Evolutionary conservation across 2,888 invertebrate genomes (phyloP), one percentile per base, ranked within the genome.

Genomic region (Pyrrhosoma nymphula): DNA sequence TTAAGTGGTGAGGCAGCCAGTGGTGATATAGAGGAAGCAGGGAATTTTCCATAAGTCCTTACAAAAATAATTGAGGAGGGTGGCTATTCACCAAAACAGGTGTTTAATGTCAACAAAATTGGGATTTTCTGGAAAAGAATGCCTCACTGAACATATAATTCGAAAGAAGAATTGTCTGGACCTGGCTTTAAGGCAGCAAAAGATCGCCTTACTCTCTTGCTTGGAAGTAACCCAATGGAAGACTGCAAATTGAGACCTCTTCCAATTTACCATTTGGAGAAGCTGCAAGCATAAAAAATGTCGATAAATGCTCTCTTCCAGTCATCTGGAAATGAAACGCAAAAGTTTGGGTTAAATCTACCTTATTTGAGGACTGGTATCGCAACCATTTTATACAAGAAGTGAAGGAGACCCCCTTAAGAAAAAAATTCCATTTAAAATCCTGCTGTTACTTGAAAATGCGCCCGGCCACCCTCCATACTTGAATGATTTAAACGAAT

Each of bases 361-460:
- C 55, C 90, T 56, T 90, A 90, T 90, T 56, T 30, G 90, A 90
- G n/a, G 56, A 55, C 55, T 90, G 56, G 90, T 90, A 56, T 20
- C 56, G 90, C n/a, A 26, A 90, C 30, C 56, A 90, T 30, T 56
- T 90, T 10, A 89, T 89, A 35, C 89, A 18, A 10, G 47, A 90
- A n/a, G 89, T 82, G 16, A 82, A 90, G n/a, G 90, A 30, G 30
- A 90, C 56, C 56, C n/a, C 30, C 89, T 30, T 95, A 96, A 96
- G 88, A 96, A 96, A 88, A 96, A 95, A 88, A 95, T 96, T 90
- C 96, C 96, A 56, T 96, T 96, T 95, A 96, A 96, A 95, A 96
- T 96, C 95, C 96, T 96, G 96, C 96, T 96, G 56, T 95, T 96
- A 95, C 95, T 96, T 55, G 96, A 96, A 91, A 96, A 96, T 95